Evolutionary conservation across 2,113 vertebrate genomes (phyloP), one percentile per base, ranked within the genome.

Genomic region (Lanius ludovicianus): DNA sequence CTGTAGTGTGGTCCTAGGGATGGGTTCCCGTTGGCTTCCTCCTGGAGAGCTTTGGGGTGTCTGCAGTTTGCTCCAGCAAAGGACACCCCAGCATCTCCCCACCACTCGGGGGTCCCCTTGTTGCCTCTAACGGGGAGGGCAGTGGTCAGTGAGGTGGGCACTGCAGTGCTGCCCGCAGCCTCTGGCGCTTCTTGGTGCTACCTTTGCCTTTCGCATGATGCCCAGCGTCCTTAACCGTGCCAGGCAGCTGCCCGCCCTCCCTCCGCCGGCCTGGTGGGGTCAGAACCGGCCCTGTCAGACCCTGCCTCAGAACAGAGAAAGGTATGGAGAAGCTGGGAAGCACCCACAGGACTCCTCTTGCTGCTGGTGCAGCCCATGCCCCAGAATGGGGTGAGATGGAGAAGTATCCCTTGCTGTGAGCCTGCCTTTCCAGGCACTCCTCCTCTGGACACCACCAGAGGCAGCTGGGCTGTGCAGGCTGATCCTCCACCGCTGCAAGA

Each of bases 161-260:
- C 59, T 82, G 93, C 65, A 50, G 21, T 33, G 86, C 79, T 69
- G 81, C 67, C 67, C 0, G 0, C 84, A 70, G 89, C 79, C 59
- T 74, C 77, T 5, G 20, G 73, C 2, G 1, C 95, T 95, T 94
- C 93, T 85, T 84, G 95, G 94, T 96, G 94, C 95, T 96, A 95
- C 88, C 90, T 92, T 95, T 93, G 95, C 88, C 94, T 95, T 97
- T 91, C 0, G 3, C 4, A 10, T 81, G 84, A 90, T 85, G 69
- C 92, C 94, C 89, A 87, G 60, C 14, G 56, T 93, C 86, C 82
- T 94, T 96, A 93, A 89, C 49, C 1, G 22, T 90, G 91, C 84
- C 79, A 67, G 84, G 78, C 89, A 86, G 53, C 84, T 35, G 30
- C 53, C 46, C 14, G 19, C n/a, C 42, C 39, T 33, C 30, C 57